Evolutionary conservation across 2,797 vertebrate species (phyloP), one percentile per base, ranked within the genome.

Genomic region (Mormyrops boulengeri): DNA sequence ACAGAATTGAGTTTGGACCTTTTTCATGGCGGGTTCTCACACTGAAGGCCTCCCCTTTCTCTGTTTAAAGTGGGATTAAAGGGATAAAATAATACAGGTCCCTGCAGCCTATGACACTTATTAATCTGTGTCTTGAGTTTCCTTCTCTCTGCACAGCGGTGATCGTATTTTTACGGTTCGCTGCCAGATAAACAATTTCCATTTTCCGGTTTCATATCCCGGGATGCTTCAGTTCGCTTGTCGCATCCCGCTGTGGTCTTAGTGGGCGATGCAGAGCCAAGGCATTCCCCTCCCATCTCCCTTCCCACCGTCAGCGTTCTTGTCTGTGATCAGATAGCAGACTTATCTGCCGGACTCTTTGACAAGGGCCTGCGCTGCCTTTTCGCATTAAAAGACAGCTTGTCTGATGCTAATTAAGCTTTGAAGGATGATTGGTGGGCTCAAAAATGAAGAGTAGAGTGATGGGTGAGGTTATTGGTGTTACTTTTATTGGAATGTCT

Each of bases 261-360:
- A n/a, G 73, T 41, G 38, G 73, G 73, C 2, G 17, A 44, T 44
- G 1, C 38, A 41, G 73, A n/a, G 19, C 73, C 73, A 19, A 19
- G 73, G 38, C 22, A 4, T 80, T 44, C 55, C 30, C 38, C 85
- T 26, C 22, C 12, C 57, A 26, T 82, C 87, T 87, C 12, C 34
- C 66, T 12, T n/a, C 62, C 9, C 49, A n/a, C 11, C 44, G 49
- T 22, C 12, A 11, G 66, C 7, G 6, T 91, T 91, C 92, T 90
- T 89, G 50, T 52, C 89, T 84, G 52, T 91, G 92, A 93, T 94
- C 90, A 91, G 92, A 95, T 95, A 91, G 93, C 88, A 88, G 89
- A 92, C 91, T 94, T 94, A 93, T 95, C 93, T 93, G 92, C 92
- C 91, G 49, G 90, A 88, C 88, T 19, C 8, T 55, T 87, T 90